These are phyloP conservation scores for Arion vulgaris DNA, from an alignment of 1,140 invertebrate species.

Conservation along the genomic window DNA sequence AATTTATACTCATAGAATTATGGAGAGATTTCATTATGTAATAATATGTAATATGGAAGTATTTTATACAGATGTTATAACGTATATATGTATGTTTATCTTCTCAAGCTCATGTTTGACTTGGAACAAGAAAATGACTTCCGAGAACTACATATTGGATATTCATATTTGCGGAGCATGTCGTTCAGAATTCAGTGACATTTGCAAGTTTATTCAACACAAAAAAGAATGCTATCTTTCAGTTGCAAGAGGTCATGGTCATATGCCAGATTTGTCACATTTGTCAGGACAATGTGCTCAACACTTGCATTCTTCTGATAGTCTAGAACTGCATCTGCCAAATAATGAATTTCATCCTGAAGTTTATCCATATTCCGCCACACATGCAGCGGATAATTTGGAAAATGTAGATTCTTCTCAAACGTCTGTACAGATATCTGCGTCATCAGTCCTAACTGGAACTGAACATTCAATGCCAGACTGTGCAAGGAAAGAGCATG, in stretches of 20 bases:
- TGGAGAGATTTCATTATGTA: no score
- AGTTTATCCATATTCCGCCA: background rate
- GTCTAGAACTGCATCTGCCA: background rate
- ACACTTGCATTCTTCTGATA: constrained; percentile 5
- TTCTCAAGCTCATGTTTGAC: no score
- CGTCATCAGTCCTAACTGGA: background rate
- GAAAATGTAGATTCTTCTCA: background rate
- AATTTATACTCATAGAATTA: no score
- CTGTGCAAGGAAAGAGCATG: background rate
- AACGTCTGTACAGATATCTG: background rate
- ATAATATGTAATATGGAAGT: no score
- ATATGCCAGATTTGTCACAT: background rate
- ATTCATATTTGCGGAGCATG: constrained; percentile 70
- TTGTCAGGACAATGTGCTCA: background rate
- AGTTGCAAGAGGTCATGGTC: background rate
- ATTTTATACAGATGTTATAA: no score
- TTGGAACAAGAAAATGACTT: background rate
- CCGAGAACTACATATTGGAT: constrained; percentile 44
- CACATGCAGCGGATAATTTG: background rate
- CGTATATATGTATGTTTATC: no score
- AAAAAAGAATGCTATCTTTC: constrained; percentile 46
- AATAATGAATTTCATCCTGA: background rate
- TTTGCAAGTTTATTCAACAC: constrained; percentile 65
- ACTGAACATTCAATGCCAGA: background rate
- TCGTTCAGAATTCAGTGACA: constrained; percentile 60